phyloP scores from a whole-genome alignment of 1,140 invertebrate genomes.

The Samia ricini region DNA sequence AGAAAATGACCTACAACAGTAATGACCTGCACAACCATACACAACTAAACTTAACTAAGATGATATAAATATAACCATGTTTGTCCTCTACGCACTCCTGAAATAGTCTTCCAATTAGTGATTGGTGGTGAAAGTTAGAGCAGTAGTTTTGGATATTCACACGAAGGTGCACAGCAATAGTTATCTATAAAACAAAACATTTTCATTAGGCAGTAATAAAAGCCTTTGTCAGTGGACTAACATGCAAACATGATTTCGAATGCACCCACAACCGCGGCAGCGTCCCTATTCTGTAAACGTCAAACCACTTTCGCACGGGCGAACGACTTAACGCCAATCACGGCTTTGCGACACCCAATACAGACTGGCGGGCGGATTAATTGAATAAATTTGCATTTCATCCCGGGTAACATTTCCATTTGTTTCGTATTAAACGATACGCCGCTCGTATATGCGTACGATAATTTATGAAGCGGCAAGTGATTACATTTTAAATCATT shows the following conservation, averaged over 20 bases:
- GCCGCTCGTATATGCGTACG: not conserved
- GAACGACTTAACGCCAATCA: conserved; percentile 67
- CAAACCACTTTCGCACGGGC: conserved; percentile 39
- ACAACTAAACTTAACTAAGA: no score
- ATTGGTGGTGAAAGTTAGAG: no score
- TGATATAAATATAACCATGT: no score
- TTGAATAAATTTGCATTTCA: conserved; percentile 74
- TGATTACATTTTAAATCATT: not conserved
- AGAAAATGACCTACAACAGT: no score
- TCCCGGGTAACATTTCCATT: conserved; percentile 61
- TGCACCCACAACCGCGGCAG: conserved; percentile 22
- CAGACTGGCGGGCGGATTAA: conserved; percentile 62
- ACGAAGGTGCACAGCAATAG: no score
- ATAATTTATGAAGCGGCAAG: not conserved
- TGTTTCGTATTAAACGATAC: conserved; percentile 52
- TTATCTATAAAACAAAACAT: not conserved
- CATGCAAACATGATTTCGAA: conserved; percentile 39
- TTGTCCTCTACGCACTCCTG: no score
- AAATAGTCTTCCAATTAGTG: no score
- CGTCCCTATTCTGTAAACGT: conserved; percentile 35
- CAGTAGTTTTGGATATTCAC: no score
- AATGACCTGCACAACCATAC: no score
- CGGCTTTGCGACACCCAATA: conserved; percentile 60
- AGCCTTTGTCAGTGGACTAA: conserved; percentile 22
- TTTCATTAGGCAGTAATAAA: conserved; percentile 1